Conservation (phyloP, 2,797 vertebrate species). For the Urocyon cinereoargenteus region DNA sequence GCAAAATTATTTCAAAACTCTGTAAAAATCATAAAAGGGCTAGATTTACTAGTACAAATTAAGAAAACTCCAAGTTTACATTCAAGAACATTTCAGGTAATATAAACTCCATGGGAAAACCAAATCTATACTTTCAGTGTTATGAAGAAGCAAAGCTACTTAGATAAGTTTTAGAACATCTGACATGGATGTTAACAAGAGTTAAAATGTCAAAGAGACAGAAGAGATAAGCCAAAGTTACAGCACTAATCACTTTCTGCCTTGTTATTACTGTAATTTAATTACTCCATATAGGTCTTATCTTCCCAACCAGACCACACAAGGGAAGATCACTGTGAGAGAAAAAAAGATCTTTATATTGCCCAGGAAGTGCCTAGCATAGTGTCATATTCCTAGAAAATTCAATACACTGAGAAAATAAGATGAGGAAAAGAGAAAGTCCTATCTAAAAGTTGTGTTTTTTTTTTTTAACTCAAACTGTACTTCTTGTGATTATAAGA, state of each 20-base stretch:
- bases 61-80: conserved; percentile 25
- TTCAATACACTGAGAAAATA: not conserved
- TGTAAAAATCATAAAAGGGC: not conserved
- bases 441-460: not conserved
- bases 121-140: not conserved
- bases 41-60: not conserved
- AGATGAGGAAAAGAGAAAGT: not conserved
- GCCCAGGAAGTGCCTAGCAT: conserved; percentile 12
- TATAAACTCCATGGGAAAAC: conserved; percentile 10
- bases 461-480: not conserved
- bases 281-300: conserved; percentile 71
- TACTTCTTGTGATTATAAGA: not conserved
- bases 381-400: not conserved
- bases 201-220: conserved; percentile 71
- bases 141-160: conserved; percentile 64
- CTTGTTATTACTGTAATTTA: conserved; percentile 39
- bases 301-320: conserved; percentile 58
- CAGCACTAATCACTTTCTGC: conserved; percentile 64
- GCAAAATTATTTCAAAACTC: conserved; percentile 47
- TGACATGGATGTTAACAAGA: conserved; percentile 68
- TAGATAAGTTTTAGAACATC: conserved; percentile 61
- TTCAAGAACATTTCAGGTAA: conserved; percentile 12
- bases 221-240: conserved; percentile 69
- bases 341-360: not conserved
- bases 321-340: not conserved